A percentile compares a stretch with the other conserved stretches of the same genome.
phyloP scores from a whole-genome alignment of 1,140 invertebrate species.

The Polypedilum vanderplanki region DNA sequence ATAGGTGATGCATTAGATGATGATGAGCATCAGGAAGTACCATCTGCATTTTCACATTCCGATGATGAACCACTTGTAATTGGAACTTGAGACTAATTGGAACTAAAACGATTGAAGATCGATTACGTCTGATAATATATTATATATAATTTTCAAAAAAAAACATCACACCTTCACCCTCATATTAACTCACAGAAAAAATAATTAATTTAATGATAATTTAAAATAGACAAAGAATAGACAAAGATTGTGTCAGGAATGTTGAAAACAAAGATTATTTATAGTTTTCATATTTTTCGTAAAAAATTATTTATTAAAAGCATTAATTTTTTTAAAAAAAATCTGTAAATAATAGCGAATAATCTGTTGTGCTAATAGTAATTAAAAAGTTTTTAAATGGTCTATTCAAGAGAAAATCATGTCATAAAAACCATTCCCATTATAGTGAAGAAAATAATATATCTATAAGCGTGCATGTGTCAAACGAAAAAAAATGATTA shows the following conservation, averaged over 20 bases:
- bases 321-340: too few relatives aligned
- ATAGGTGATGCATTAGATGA: conserved; percentile 73
- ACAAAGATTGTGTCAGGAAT: conserved; percentile 24
- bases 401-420: conserved; percentile 1
- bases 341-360: background rate
- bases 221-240: background rate
- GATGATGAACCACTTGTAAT: conserved; percentile 91
- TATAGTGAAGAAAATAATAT: conserved; percentile 10
- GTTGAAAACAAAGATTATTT: conserved; percentile 27
- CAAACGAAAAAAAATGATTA: background rate
- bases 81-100: conserved; percentile 50
- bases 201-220: background rate
- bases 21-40: conserved; percentile 66
- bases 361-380: background rate
- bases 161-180: background rate
- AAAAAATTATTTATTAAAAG: background rate
- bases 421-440: background rate
- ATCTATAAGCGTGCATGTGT: background rate
- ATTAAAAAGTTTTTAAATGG: background rate
- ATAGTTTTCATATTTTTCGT: conserved; percentile 5
- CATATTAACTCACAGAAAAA: background rate
- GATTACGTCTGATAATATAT: conserved; percentile 15
- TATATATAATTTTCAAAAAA: background rate
- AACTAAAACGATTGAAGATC: conserved; percentile 11
- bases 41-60: conserved; percentile 63